phyloP scores from a whole-genome alignment of 2,113 vertebrate genomes.

The Xenopus borealis region DNA sequence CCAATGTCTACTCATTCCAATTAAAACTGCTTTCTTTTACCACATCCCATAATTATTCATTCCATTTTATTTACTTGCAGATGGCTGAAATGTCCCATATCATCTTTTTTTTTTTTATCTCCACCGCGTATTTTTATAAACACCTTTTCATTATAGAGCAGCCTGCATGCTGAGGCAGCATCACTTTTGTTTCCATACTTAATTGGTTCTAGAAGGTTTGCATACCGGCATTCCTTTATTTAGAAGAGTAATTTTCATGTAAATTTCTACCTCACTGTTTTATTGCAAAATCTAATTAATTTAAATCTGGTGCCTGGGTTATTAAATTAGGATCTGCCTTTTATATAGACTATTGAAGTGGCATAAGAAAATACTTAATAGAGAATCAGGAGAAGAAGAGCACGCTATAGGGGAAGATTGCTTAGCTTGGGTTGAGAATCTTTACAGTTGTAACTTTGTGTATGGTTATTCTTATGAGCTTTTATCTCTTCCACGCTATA shows the following conservation, averaged over 20 bases:
- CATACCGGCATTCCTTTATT: slow-evolving; percentile 26
- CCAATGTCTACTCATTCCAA: slow-evolving; percentile 45
- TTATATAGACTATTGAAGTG: slow-evolving; percentile 54
- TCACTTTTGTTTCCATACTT: slow-evolving; percentile 31
- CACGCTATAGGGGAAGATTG: neutral
- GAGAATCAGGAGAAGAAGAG: slow-evolving; percentile 19
- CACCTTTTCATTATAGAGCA: slow-evolving; percentile 37
- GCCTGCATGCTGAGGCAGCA: slow-evolving; percentile 31
- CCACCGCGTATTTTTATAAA: slow-evolving; percentile 40
- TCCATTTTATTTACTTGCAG: slow-evolving; percentile 43
- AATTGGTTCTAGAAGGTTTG: slow-evolving; percentile 41
- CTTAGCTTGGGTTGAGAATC: slow-evolving; percentile 23
- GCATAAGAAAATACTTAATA: slow-evolving; percentile 43
- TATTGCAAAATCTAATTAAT: slow-evolving; percentile 53
- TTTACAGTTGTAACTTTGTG: slow-evolving; percentile 7
- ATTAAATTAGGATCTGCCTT: slow-evolving; percentile 54
- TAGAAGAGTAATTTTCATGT: slow-evolving; percentile 46
- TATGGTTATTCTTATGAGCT: slow-evolving; percentile 7
- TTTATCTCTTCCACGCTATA: neutral
- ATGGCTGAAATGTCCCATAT: slow-evolving; percentile 24
- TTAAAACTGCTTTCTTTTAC: slow-evolving; percentile 45
- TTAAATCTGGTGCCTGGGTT: slow-evolving; percentile 52
- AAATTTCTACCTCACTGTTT: slow-evolving; percentile 49
- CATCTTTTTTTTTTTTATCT: slow-evolving; percentile 6
- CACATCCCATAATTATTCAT: slow-evolving; percentile 45